Base-by-base conservation (phyloP, 2,797 vertebrate genomes). In the Gephyroberyx darwinii region DNA sequence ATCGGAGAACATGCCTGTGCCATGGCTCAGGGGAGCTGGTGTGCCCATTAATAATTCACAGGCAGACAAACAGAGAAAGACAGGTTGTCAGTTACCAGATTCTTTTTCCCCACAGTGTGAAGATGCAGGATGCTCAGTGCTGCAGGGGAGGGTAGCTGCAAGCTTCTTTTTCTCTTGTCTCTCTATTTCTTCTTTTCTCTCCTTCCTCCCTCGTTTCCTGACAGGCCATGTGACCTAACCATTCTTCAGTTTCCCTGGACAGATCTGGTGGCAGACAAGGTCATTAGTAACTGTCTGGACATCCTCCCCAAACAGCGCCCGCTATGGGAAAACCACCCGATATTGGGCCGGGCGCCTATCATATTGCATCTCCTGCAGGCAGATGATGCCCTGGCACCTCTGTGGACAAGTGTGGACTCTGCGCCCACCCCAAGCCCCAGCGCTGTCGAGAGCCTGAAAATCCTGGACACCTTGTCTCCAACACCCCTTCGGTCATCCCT, bases 31-130 rank as follows among this genome's bases (percentile, higher is more conserved):
- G 71, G 85, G 77, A 88, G 85, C 69, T 59, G 54, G 50, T 52
- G 74, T 79, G 17, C 43, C 65, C 64, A 89, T 93, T 90, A 92
- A 92, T 91, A 91, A 93, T 94, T 92, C 90, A 94, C 75, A 48
- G 63, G 64, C 75, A 81, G 61, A 84, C 86, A 91, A 90, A 89
- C 78, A 79, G 65, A 90, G 71, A 82, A 75, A 86, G 88, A 89
- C 86, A 90, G 81, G 83, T 87, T 92, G 90, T 92, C 92, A 92
- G 88, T 90, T 87, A 84, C 77, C 82, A 89, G 69, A 79, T 86
- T 79, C 80, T 83, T 75, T 82, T 50, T 62, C 71, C 66, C 48
- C n/a, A 22, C 22, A 30, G 75, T 81, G 78, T 80, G 76, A 84
- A 87, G 83, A 88, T 78, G 45, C 59, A 78, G 77, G 54, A 82